Conservation (phyloP, 37 sponge, comb jelly and placozoan species). For the Dysidea cf. avara region DNA sequence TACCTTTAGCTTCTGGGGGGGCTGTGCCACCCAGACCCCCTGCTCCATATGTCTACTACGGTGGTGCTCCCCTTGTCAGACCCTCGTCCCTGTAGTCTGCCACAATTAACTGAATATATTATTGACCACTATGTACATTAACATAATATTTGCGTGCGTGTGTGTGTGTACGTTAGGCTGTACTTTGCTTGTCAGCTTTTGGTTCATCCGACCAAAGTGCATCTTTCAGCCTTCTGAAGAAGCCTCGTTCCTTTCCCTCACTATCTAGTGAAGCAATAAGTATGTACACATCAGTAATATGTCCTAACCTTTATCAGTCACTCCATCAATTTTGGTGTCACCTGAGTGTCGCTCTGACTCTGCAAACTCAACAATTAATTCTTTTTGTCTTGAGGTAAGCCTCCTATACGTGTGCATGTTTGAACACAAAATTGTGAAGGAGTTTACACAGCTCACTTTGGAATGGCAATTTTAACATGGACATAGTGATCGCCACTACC, state of each 20-base stretch:
- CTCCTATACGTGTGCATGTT: slow-evolving; percentile 27
- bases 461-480: slow-evolving; percentile 81
- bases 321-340: slow-evolving; percentile 50
- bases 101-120: no score
- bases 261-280: background rate
- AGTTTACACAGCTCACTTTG: slow-evolving; percentile 53
- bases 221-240: slow-evolving; percentile 72
- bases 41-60: no score
- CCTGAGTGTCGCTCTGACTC: slow-evolving; percentile 27
- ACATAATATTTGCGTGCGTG: no score
- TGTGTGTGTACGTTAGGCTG: no score
- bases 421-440: no score
- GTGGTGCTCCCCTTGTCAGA: no score
- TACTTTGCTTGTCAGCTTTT: slow-evolving; percentile 24
- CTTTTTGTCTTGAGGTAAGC: slow-evolving; percentile 40
- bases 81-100: no score
- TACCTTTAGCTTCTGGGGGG: no score
- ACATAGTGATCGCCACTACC: slow-evolving; percentile 91
- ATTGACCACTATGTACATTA: no score
- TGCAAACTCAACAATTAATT: slow-evolving; percentile 51
- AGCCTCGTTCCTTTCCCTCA: slow-evolving; percentile 36
- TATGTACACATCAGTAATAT: background rate
- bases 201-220: slow-evolving; percentile 72
- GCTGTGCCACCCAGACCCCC: no score
- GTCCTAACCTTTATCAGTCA: slow-evolving; percentile 27